A percentile compares a stretch with the other conserved stretches of the same genome.
phyloP scores from a whole-genome alignment of 2,113 vertebrate genomes.

The Oreochromis tanganicae region DNA sequence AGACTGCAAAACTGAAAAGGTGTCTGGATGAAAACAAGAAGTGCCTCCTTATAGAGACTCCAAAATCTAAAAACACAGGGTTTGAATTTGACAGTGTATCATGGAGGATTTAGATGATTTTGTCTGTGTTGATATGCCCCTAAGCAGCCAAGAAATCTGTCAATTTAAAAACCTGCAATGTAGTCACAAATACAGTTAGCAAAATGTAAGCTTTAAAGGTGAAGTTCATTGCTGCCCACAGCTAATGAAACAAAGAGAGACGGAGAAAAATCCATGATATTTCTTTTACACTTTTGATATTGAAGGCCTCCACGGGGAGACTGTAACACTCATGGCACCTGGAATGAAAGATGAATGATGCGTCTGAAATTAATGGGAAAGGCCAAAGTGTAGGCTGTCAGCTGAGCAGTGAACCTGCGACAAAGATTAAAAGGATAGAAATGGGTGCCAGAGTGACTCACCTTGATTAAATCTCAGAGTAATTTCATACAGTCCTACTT shows the following conservation, averaged over 20 bases:
- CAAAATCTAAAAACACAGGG: background rate
- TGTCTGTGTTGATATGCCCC: background rate
- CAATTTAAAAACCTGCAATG: background rate
- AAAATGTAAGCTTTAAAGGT: background rate
- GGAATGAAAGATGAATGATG: background rate
- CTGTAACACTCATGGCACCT: background rate
- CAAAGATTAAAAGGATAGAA: slow-evolving; percentile 36
- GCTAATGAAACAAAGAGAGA: background rate
- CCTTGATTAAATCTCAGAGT: slow-evolving; percentile 39
- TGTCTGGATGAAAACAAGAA: background rate
- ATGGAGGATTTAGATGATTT: background rate
- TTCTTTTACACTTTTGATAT: background rate
- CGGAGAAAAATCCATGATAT: background rate
- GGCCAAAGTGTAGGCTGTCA: background rate
- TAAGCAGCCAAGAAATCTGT: background rate
- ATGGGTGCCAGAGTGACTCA: slow-evolving; percentile 18
- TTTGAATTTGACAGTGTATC: background rate
- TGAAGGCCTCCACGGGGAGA: background rate
- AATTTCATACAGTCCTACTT: background rate
- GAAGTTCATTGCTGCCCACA: background rate
- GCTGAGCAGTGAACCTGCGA: slow-evolving; percentile 1
- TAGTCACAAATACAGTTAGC: background rate
- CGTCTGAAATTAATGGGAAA: slow-evolving; percentile 32
- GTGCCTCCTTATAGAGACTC: background rate
- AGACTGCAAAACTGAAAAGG: background rate